Evolutionary conservation across 2,797 vertebrate species (phyloP), one percentile per base, ranked within the genome.

Genomic region (Clarias laeviceps): DNA sequence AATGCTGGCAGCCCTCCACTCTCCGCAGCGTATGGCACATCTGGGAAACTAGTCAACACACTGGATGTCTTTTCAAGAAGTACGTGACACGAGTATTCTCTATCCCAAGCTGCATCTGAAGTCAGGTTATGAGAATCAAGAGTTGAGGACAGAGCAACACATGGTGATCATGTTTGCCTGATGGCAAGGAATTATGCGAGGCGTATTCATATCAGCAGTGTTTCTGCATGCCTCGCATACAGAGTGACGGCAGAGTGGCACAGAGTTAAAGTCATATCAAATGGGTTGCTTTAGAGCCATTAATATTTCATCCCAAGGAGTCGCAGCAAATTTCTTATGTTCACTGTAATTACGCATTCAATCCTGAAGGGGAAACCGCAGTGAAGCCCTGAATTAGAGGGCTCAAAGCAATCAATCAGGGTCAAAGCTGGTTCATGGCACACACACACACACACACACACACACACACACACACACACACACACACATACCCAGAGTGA

Each of bases 301-400:
- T 85, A 86, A 88, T 82, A 85, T 86, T 88, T 87, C 78, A 88
- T 87, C 62, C 57, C 11, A 45, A 76, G 62, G 76, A 83, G 76
- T 89, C 86, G 66, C 79, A 54, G 86, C 69, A 86, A 86, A 86
- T 85, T 85, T 86, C 74, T 79, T 82, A 86, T 80, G 87, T 84
- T 82, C 57, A 64, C 69, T 64, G 73, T 86, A 90, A 90, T 90
- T 89, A 90, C 84, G 87, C 83, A 87, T 90, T 87, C 76, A 83
- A 73, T 84, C 82, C 82, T 69, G 85, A 87, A 88, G 80, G 77
- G 73, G 61, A 62, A 88, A n/a, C 72, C 32, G 57, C 62, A 70
- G 66, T 72, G 73, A 40, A 89, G 78, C 54, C 45, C 56, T 79
- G 82, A 82, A 86, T 87, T 82, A 83, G 79, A 83, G 12, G 54